A percentile compares a stretch with the other conserved stretches of the same genome.
phyloP scores from a whole-genome alignment of 1,140 invertebrate species.

The Conus ventricosus region DNA sequence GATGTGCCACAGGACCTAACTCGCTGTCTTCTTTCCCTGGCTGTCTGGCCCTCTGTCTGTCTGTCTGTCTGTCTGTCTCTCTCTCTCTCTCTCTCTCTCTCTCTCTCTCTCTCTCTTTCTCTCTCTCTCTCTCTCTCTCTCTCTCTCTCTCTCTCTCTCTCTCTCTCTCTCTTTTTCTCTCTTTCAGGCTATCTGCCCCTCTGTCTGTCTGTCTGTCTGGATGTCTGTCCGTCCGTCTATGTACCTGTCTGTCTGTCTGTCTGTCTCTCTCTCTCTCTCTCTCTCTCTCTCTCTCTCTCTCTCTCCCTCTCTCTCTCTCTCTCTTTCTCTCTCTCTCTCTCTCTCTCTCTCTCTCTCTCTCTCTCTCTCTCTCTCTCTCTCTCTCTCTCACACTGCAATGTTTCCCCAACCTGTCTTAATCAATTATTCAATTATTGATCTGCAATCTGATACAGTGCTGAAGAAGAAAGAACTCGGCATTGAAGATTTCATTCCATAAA shows the following conservation, averaged over 20 bases:
- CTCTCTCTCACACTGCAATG: too few relatives aligned
- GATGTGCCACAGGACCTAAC: too few relatives aligned
- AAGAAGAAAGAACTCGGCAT: too few relatives aligned
- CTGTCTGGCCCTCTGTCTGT: neutral
- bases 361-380: too few relatives aligned
- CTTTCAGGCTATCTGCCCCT: neutral
- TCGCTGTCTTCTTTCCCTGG: neutral
- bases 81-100: neutral
- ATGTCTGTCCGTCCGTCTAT: neutral
- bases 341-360: too few relatives aligned
- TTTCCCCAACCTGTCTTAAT: too few relatives aligned
- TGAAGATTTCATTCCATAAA: too few relatives aligned
- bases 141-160: slow-evolving; percentile 16
- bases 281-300: neutral
- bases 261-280: neutral
- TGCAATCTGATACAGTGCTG: neutral
- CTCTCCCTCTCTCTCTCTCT: too few relatives aligned
- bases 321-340: too few relatives aligned
- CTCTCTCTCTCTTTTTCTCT: neutral
- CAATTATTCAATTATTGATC: neutral
- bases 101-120: neutral
- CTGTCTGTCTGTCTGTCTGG: neutral
- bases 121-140: slow-evolving; percentile 15
- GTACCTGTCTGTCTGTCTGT: neutral
- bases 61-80: neutral